Base-by-base conservation (phyloP, 2,888 invertebrate genomes). In the Furcula furcula region DNA sequence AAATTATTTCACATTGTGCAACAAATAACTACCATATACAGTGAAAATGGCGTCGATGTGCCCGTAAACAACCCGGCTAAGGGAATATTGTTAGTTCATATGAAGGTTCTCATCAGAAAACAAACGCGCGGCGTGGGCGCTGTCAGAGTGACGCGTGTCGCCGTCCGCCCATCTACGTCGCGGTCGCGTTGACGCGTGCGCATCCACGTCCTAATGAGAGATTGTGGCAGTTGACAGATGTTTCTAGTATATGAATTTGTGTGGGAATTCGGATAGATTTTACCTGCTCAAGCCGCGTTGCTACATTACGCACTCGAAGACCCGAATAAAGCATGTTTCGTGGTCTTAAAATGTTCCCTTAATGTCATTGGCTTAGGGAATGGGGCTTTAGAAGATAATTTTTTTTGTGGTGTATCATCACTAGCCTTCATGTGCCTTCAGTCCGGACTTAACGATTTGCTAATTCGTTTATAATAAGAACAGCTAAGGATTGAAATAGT, bases 41-140 rank as follows among this genome's bases (percentile, higher is more conserved):
- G 31, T 10, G 13, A 18, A 19, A 14, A 13, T 23, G 29, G 29
- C 18, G 7, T 7, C 10, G 4, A 28, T 28, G 11, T 16, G n/a
- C 7, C 7, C 14, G 14, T 20, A 28, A 28, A 3, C 11, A 18
- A 18, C 30, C 14, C 14, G 21, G 11, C 10, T 33, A 29, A 43
- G 48, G 51, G 32, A 36, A 44, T 49, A 46, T 49, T 41, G 49
- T 56, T 43, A 43, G 37, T 33, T 44, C 55, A n/a, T 54, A 55
- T 53, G 55, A 38, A 48, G 44, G 40, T 23, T 31, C 55, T 54
- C 59, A 59, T 58, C 61, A 55, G 60, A 55, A 61, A 61, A 57
- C 61, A 62, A 49, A 47, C 34, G 26, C 11, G 31, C 18, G 29
- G 29, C 18, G 29, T 10, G 11, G 29, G 28, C 18, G 26, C 26